Evolutionary conservation across 2,113 vertebrate species (phyloP).

Genomic region (Sinocyclocheilus anshuiensis): DNA sequence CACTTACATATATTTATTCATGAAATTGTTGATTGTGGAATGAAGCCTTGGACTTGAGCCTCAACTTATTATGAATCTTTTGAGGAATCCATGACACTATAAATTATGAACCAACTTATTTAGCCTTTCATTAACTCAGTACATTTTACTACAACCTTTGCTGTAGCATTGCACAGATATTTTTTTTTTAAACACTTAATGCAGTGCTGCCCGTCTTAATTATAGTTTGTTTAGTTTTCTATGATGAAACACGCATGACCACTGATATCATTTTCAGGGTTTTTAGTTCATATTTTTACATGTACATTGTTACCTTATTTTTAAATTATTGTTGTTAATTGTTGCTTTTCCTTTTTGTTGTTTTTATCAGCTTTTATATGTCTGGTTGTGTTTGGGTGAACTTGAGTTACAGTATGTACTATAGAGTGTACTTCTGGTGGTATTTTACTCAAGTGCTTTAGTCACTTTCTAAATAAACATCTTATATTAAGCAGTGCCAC

Average conservation of each 20-base stretch:
- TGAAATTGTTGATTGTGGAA: background rate
- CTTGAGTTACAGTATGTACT: background rate
- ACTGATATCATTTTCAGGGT: slow-evolving; percentile 30
- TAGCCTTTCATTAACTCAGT: slow-evolving; percentile 32
- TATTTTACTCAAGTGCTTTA: background rate
- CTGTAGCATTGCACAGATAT: slow-evolving; percentile 49
- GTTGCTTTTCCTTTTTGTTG: background rate
- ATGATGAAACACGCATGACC: slow-evolving; percentile 41
- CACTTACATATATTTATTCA: background rate
- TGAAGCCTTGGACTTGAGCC: background rate
- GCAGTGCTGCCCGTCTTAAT: slow-evolving; percentile 42
- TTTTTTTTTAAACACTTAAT: slow-evolving; percentile 1
- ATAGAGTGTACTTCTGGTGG: background rate
- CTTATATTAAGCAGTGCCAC: background rate
- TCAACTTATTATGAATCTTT: background rate
- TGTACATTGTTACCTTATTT: slow-evolving; percentile 35
- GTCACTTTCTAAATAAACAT: background rate
- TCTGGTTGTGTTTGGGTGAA: slow-evolving; percentile 3
- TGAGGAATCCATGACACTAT: background rate
- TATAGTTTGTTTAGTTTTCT: slow-evolving; percentile 53
- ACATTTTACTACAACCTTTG: slow-evolving; percentile 48
- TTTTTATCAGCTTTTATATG: slow-evolving; percentile 8
- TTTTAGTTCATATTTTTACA: slow-evolving; percentile 24
- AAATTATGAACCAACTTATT: background rate
- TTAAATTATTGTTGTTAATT: background rate